Conservation (phyloP, 2,797 vertebrate species). For the Diplodus puntazzo region DNA sequence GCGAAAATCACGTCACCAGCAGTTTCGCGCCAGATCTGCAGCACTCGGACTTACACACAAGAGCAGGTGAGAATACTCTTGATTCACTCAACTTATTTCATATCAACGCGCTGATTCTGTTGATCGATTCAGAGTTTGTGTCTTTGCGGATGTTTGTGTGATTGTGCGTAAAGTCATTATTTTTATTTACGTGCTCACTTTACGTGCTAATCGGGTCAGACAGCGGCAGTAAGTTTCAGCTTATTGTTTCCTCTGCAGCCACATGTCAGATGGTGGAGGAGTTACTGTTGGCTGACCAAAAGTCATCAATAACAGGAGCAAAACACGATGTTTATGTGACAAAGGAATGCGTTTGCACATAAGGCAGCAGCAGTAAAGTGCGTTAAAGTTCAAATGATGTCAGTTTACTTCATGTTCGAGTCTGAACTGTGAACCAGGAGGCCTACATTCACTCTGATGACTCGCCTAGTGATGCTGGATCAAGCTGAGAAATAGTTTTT, state of each 20-base stretch:
- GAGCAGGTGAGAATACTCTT: conserved; percentile 60
- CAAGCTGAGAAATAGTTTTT: no score
- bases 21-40: conserved; percentile 84
- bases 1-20: conserved; percentile 82
- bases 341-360: background rate
- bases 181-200: accelerated
- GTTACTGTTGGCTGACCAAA: background rate
- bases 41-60: background rate
- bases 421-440: background rate
- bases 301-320: no score
- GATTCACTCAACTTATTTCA: accelerated
- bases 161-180: background rate
- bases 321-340: background rate
- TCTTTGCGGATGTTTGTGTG: accelerated
- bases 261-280: conserved; percentile 66
- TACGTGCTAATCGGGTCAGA: background rate
- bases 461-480: background rate
- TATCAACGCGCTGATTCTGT: accelerated
- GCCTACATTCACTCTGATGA: background rate
- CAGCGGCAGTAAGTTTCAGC: accelerated
- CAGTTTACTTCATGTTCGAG: background rate
- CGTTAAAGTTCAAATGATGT: background rate
- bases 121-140: accelerated
- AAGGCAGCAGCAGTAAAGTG: background rate
- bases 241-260: conserved; percentile 71